These are phyloP conservation scores for Manis pentadactyla DNA, from an alignment of 2,797 vertebrate genomes.

Conservation along the genomic window DNA sequence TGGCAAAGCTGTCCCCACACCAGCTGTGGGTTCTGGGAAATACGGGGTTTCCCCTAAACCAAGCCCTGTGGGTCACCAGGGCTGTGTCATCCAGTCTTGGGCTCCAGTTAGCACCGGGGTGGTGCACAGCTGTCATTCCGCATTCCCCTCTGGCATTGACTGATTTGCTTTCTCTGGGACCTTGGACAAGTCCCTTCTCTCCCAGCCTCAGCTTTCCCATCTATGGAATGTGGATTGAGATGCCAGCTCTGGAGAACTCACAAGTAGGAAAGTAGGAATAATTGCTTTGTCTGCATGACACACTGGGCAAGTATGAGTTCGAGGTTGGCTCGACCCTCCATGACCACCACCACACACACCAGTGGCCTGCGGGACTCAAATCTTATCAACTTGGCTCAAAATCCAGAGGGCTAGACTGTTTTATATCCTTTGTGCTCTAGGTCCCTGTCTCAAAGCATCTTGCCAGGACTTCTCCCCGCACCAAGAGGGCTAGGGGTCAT, in stretches of 20 bases:
- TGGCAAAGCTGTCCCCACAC: background rate
- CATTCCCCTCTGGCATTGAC: background rate
- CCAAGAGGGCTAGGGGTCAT: background rate
- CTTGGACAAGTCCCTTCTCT: background rate
- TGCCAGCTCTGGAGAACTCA: background rate
- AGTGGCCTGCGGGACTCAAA: background rate
- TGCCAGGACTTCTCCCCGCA: too few relatives aligned
- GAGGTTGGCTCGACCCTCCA: background rate
- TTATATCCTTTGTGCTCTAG: background rate
- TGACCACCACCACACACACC: accelerated
- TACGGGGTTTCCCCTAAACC: background rate
- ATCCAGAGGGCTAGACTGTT: background rate
- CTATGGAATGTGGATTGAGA: background rate
- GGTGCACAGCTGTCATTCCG: background rate
- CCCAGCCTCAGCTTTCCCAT: background rate
- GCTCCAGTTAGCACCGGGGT: background rate
- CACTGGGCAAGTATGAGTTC: too few relatives aligned
- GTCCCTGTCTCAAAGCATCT: background rate
- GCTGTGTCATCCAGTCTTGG: background rate
- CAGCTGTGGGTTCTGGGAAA: background rate
- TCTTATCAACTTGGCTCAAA: background rate
- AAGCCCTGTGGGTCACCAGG: background rate
- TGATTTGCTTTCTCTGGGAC: background rate
- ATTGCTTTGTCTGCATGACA: background rate
- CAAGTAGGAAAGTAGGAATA: background rate